These are phyloP conservation scores for Alviniconcha marisindica DNA, from an alignment of 1,140 invertebrate genomes.

Conservation along the genomic window DNA sequence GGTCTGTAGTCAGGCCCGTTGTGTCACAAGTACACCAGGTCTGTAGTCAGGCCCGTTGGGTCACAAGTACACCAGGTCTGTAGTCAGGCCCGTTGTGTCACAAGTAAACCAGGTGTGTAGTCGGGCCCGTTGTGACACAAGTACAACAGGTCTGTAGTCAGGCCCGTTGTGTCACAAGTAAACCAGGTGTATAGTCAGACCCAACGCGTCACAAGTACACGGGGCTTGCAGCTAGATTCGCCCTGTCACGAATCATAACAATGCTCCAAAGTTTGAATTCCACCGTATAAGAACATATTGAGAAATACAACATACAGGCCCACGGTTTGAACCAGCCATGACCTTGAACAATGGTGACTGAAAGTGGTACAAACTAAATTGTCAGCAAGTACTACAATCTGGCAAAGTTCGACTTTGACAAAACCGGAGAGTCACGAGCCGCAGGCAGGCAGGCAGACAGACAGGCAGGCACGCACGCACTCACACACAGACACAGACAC, in stretches of 20 bases:
- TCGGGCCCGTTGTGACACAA: neutral
- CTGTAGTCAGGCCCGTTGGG: too few relatives aligned
- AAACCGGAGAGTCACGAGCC: neutral
- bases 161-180: too few relatives aligned
- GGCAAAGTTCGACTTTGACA: neutral
- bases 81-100: too few relatives aligned
- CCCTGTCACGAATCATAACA: neutral
- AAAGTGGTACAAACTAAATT: neutral
- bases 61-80: too few relatives aligned
- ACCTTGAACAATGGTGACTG: neutral
- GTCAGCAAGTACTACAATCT: neutral
- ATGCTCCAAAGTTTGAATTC: neutral
- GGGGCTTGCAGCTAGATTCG: neutral
- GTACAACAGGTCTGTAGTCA: neutral
- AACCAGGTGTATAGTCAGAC: neutral
- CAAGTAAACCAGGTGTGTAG: neutral
- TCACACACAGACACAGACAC: constrained; percentile 7
- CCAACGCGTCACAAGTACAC: neutral
- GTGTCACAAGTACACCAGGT: too few relatives aligned
- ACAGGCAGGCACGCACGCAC: neutral
- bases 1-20: too few relatives aligned
- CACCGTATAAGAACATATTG: neutral
- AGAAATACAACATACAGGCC: neutral
- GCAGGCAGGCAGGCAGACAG: neutral
- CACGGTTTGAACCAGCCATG: neutral